A percentile compares a stretch with the other conserved stretches of the same genome.
These are phyloP conservation scores for Gasterosteus aculeatus DNA, from an alignment of 2,113 vertebrate species.

Conservation along the genomic window DNA sequence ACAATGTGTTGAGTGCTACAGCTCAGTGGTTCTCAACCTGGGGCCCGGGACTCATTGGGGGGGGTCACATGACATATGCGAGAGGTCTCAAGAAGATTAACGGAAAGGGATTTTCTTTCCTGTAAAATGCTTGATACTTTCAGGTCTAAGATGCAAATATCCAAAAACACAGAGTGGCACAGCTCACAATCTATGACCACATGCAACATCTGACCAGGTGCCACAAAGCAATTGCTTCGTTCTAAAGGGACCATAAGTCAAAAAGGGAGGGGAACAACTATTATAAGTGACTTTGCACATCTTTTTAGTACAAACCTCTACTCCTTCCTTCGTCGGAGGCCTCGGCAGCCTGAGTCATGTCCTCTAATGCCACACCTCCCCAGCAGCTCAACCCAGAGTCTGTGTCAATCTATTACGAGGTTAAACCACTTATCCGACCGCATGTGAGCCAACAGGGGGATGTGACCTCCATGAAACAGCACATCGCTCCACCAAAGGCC, in stretches of 20 bases:
- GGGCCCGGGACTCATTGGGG: background rate
- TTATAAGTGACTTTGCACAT: background rate
- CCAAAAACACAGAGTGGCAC: background rate
- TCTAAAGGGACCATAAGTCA: background rate
- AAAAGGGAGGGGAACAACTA: background rate
- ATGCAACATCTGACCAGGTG: background rate
- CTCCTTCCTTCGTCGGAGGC: too few species aligned
- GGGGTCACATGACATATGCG: background rate
- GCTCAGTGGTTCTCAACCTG: slow-evolving; percentile 3
- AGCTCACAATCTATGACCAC: background rate
- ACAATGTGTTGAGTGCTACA: background rate
- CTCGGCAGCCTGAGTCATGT: slow-evolving; percentile 17
- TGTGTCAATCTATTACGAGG: slow-evolving; percentile 32
- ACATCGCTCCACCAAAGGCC: slow-evolving; percentile 5
- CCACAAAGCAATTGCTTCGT: background rate
- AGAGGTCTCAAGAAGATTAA: background rate
- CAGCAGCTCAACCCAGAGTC: slow-evolving; percentile 46
- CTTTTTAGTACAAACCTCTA: background rate
- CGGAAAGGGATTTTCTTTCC: background rate
- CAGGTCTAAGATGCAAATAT: background rate
- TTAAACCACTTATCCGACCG: slow-evolving; percentile 77
- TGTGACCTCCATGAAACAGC: slow-evolving; percentile 40
- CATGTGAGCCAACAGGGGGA: slow-evolving; percentile 46
- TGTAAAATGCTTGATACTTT: background rate
- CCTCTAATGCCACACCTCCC: slow-evolving; percentile 53